Base-by-base conservation (phyloP, 2,113 vertebrate species). In the Gallinago jamesoni region DNA sequence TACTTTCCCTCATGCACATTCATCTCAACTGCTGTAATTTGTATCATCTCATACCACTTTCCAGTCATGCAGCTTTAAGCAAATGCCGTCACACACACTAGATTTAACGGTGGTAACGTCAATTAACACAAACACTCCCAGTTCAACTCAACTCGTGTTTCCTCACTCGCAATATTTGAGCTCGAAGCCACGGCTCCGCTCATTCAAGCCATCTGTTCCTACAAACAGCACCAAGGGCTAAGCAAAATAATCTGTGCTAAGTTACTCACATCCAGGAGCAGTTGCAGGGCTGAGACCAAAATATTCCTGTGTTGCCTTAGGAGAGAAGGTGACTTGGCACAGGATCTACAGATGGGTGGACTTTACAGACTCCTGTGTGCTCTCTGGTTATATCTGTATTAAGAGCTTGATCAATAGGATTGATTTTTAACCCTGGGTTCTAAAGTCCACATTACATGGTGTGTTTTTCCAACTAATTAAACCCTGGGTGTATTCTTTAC, bases 381-480 rank as follows among this genome's bases (percentile, higher is more conserved):
- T 60, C 52, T 22, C 24, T 82, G 22, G 57, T 89, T n/a, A 17
- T 39, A 27, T 66, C 64, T 81, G 28, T 27, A 52, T 68, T 59
- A 75, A 84, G 73, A 94, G 87, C 33, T 56, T 12, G 12, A 72
- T 84, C 62, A 21, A 78, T 12, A 45, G 33, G 21, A 89, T 31
- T 24, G 35, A 93, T 82, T 96, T 87, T 87, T 76, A 81, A 79
- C 31, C 5, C 41, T 25, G 47, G 30, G 48, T 72, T 96, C 75
- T 64, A 21, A 72, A 75, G 64, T 89, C 68, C 73, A 56, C 56
- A 53, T 43, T 20, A n/a, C 64, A 68, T 1, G 37, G 17, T 15
- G n/a, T 81, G 66, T 50, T 89, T 53, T 91, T 91, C 77, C 81
- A 97, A n/a, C 35, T 89, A 90, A 94, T 91, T 92, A 89, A 93